These are phyloP conservation scores for Dendronephthya gigantea DNA, from an alignment of 64 coral and sea anemone genomes.

Conservation along the genomic window DNA sequence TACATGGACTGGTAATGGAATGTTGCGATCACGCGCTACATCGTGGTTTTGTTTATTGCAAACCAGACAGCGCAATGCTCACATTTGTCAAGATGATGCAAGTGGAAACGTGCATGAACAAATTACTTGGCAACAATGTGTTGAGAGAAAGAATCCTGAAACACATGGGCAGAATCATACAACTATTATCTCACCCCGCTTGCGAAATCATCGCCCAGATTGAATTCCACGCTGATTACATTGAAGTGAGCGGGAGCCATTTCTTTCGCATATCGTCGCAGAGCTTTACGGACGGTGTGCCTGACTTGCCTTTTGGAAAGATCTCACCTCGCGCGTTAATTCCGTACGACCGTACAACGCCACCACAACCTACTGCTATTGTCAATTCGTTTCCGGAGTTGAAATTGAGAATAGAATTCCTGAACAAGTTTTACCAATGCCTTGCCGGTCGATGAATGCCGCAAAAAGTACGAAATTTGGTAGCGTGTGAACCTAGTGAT, in stretches of 20 bases:
- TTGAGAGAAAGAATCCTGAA: not conserved
- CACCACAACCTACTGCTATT: not conserved
- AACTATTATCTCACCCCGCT: not conserved
- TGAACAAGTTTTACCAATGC: constrained; percentile 40
- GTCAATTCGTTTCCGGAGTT: too few relatives aligned
- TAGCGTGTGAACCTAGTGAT: constrained; percentile 4
- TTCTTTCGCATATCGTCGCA: not conserved
- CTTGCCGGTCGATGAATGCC: constrained; percentile 1
- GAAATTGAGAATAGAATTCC: not conserved
- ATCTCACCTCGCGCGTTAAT: not conserved
- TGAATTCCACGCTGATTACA: not conserved
- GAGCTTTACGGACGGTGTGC: not conserved
- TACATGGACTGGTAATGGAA: not conserved
- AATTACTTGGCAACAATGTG: not conserved
- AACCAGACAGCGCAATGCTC: not conserved
- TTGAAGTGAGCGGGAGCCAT: not conserved
- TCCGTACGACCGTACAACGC: not conserved
- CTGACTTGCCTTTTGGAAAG: not conserved
- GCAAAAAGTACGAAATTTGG: constrained; percentile 10
- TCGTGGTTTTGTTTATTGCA: not conserved
- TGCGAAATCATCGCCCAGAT: not conserved
- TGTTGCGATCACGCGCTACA: not conserved
- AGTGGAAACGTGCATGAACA: not conserved
- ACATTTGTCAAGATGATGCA: not conserved
- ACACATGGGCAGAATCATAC: not conserved